Evolutionary conservation across 2,797 vertebrate species (phyloP), one percentile per base, ranked within the genome.

Genomic region (Cryptoblepharus egeriae): DNA sequence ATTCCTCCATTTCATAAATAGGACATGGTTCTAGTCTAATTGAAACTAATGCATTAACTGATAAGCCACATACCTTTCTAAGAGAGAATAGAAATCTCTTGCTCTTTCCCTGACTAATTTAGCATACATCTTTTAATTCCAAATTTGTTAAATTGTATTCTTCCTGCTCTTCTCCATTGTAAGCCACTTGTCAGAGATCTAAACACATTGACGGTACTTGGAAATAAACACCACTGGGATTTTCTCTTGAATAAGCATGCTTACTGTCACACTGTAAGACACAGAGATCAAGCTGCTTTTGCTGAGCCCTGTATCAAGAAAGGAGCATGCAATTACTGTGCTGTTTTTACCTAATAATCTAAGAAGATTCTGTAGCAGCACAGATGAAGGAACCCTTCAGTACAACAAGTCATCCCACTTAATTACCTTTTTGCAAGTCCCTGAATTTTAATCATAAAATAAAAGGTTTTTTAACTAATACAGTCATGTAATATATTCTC

Each of bases 361-460:
- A 28, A 18, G 67, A 69, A 82, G 2, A 12, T 55, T 90, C 64
- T 86, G 57, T 72, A 85, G 87, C 69, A 79, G 22, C 92, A 87
- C 79, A 81, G 67, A 72, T 79, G 52, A 75, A 63, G 30, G 84
- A 11, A 0, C 84, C n/a, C n/a, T 88, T 77, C 85, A 26, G 3
- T 57, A 22, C 13, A 80, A 84, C 26, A 82, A 65, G n/a, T n/a
- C n/a, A n/a, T n/a, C n/a, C n/a, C n/a, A n/a, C n/a, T n/a, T n/a
- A n/a, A n/a, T n/a, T n/a, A n/a, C n/a, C n/a, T n/a, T 4, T 37
- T 87, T 24, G 30, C 49, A 37, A 3, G 4, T 7, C 18, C 63
- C 8, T 65, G 15, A 37, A 30, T 55, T 9, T 32, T 24, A 28
- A 26, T 13, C 45, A 13, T 13, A 70, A 45, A 15, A 3, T 45